These are phyloP conservation scores for Lepus americanus DNA, from an alignment of 2,113 vertebrate species.

Conservation along the genomic window DNA sequence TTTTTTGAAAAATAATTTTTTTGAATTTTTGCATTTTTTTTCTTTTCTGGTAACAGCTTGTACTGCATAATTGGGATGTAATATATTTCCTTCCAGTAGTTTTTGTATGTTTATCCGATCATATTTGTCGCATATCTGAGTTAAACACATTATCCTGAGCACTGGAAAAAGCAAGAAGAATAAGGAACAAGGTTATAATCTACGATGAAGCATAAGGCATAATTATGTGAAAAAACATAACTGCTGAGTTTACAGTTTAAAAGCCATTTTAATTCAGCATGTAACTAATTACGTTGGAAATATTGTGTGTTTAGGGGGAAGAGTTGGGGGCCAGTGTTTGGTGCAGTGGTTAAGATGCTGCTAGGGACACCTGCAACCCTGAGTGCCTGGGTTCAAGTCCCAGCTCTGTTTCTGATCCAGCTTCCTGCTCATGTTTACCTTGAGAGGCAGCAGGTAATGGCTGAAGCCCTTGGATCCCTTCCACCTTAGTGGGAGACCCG, in stretches of 20 bases:
- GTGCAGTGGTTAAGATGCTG: too few species aligned
- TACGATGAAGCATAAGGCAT: constrained; percentile 30
- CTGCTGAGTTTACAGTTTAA: constrained; percentile 14
- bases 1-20: neutral
- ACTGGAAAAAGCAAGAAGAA: constrained; percentile 35
- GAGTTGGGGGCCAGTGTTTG: neutral
- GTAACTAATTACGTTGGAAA: constrained; percentile 8
- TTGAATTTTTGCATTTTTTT: neutral
- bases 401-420: too few species aligned
- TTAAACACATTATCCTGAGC: neutral
- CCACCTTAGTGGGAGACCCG: too few species aligned
- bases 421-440: too few species aligned
- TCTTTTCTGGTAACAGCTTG: neutral
- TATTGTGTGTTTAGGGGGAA: neutral
- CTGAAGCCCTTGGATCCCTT: too few species aligned
- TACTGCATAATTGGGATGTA: constrained; percentile 20
- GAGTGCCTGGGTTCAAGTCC: too few species aligned
- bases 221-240: constrained; percentile 53
- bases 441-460: too few species aligned
- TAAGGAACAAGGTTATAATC: constrained; percentile 1
- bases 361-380: too few species aligned
- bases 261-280: neutral
- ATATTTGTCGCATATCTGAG: constrained; percentile 10
- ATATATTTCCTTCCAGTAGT: neutral
- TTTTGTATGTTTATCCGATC: constrained; percentile 25